These are phyloP conservation scores for Hexactinellida sp. DNA, from an alignment of 37 sponge, comb jelly and placozoan species.

Conservation along the genomic window DNA sequence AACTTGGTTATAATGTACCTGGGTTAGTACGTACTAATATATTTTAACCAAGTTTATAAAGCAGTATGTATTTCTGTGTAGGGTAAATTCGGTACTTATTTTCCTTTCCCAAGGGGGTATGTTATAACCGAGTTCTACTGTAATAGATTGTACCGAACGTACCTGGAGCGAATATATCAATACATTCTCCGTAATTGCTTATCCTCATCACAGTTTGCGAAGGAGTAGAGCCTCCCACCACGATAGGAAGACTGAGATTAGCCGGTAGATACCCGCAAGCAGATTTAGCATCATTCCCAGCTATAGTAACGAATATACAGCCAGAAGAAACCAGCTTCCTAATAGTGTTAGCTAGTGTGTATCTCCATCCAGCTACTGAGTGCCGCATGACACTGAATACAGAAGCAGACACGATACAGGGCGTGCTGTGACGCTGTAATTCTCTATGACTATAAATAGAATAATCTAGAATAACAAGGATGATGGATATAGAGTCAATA, in stretches of 20 bases:
- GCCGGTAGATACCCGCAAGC: slow-evolving; percentile 4
- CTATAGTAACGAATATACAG: slow-evolving; percentile 10
- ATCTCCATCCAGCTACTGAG: slow-evolving; percentile 8
- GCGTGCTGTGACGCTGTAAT: not conserved
- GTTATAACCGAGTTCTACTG: too few relatives aligned
- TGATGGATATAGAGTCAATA: too few relatives aligned
- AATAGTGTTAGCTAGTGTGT: not conserved
- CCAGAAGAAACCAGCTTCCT: not conserved
- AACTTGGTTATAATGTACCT: too few relatives aligned
- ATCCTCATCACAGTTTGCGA: not conserved
- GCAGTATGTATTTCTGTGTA: too few relatives aligned
- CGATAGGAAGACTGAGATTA: not conserved
- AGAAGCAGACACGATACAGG: slow-evolving; percentile 1
- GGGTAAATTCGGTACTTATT: too few relatives aligned
- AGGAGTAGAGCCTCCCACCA: not conserved
- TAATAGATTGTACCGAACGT: not conserved
- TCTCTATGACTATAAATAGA: not conserved
- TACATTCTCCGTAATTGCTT: not conserved
- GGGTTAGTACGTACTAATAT: too few relatives aligned
- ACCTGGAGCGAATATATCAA: slow-evolving; percentile 4
- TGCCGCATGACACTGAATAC: not conserved
- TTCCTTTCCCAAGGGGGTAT: too few relatives aligned
- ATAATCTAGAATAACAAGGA: too few relatives aligned
- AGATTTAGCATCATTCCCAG: slow-evolving; percentile 4
- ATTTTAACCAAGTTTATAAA: too few relatives aligned